phyloP scores from a whole-genome alignment of 1,140 invertebrate genomes.

The Drosophila lini region DNA sequence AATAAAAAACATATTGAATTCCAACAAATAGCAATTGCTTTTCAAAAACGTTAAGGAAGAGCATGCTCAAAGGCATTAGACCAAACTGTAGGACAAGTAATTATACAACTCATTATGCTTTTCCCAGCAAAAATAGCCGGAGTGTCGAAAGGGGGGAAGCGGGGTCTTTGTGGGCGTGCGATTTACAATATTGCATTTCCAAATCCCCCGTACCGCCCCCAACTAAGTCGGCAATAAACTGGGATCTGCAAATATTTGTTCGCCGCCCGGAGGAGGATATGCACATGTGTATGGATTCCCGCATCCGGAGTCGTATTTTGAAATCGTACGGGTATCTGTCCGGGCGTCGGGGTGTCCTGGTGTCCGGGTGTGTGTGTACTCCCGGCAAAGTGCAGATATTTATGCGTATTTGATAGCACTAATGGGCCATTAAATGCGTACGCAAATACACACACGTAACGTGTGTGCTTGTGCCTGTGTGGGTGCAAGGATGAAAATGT shows the following conservation, averaged over 20 bases:
- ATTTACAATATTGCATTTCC: slow-evolving; percentile 57
- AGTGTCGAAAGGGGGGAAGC: background rate
- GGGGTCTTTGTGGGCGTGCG: slow-evolving; percentile 9
- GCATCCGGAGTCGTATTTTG: slow-evolving; percentile 41
- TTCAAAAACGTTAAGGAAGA: background rate
- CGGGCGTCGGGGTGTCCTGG: background rate
- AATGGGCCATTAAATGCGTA: slow-evolving; percentile 81
- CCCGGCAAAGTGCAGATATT: slow-evolving; percentile 77
- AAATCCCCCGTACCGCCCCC: slow-evolving; percentile 28
- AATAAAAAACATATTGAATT: background rate
- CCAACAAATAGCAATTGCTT: too few species aligned
- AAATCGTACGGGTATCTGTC: slow-evolving; percentile 31
- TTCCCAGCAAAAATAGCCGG: slow-evolving; percentile 9
- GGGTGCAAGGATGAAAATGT: slow-evolving; percentile 78
- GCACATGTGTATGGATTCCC: slow-evolving; percentile 26
- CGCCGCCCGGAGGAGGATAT: background rate
- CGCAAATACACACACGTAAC: slow-evolving; percentile 74
- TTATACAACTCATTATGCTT: slow-evolving; percentile 40
- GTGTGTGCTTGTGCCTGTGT: slow-evolving; percentile 19
- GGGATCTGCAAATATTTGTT: slow-evolving; percentile 62
- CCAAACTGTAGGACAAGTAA: slow-evolving; percentile 24
- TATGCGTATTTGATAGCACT: slow-evolving; percentile 83
- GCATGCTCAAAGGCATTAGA: background rate
- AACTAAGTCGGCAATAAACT: slow-evolving; percentile 48
- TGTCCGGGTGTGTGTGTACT: slow-evolving; percentile 38